These are phyloP conservation scores for Sinosuthora webbiana DNA, from an alignment of 2,113 vertebrate genomes.

Conservation along the genomic window DNA sequence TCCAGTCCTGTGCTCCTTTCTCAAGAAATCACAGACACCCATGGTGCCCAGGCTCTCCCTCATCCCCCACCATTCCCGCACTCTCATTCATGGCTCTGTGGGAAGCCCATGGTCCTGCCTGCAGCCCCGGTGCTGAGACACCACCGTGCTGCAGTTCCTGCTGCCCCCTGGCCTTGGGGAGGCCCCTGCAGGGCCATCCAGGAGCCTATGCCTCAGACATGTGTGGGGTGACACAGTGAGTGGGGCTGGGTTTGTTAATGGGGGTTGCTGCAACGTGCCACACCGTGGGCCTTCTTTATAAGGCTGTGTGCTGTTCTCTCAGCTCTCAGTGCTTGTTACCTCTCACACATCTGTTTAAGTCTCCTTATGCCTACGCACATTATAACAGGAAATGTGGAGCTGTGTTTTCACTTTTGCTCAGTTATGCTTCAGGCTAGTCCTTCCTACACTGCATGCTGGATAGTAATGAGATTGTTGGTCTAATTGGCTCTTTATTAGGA, in stretches of 20 bases:
- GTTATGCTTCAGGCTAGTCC: background rate
- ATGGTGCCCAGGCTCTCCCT: background rate
- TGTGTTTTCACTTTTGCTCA: background rate
- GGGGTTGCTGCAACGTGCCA: background rate
- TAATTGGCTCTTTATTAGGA: conserved; percentile 56
- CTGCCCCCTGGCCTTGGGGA: background rate
- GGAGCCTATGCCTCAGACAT: accelerated
- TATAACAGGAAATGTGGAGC: background rate
- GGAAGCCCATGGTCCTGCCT: background rate
- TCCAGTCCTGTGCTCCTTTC: background rate
- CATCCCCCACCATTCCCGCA: background rate
- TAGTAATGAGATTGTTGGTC: conserved; percentile 19
- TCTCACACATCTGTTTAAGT: background rate
- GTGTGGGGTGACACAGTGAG: accelerated
- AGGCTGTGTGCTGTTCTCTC: background rate
- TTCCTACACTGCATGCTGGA: background rate
- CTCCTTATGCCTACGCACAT: background rate
- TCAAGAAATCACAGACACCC: background rate
- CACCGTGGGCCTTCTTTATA: background rate
- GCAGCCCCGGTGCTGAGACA: background rate
- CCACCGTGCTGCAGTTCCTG: background rate
- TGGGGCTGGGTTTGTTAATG: background rate
- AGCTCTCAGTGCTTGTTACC: background rate
- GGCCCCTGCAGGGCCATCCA: accelerated
- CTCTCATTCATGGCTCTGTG: background rate